Evolutionary conservation across 37 sponge, comb jelly and placozoan species (phyloP), one percentile per base, ranked within the genome.

Genomic region (Oopsacas minuta): DNA sequence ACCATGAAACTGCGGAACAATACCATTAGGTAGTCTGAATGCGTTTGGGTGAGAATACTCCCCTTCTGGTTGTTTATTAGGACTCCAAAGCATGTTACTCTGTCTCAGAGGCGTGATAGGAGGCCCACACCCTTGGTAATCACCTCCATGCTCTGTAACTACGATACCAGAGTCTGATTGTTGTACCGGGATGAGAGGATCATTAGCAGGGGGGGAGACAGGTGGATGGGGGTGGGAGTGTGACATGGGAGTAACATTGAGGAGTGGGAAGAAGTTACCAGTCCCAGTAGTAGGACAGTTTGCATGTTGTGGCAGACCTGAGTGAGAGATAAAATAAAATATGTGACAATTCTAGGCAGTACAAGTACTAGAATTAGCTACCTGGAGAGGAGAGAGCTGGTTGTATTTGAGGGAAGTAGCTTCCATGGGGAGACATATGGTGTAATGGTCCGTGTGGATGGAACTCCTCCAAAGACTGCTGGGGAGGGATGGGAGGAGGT

Each of bases 191-290:
- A 61, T 5, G 75, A 32, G 75, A 3, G 75, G 20, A 5, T 61
- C 75, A 25, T 3, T 25, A 34, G 75, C 1, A 3, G 75, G 20
- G 17, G 75, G 75, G 75, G 75, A 20, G 32, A 61, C 75, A 34
- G 75, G 75, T 12, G 51, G 51, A 17, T 46, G 17, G 20, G 75
- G 30, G 75, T 3, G 20, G 20, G 75, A 61, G 17, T 32, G 20
- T 25, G 75, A 34, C 28, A 12, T 25, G 75, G 75, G 75, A 12
- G 17, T 3, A 15, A 8, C 15, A 34, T 34, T 61, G 28, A 61
- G 75, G 75, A 61, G 75, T 3, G 75, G 75, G 75, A 61, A 61
- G 75, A 61, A 61, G 75, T 61, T 61, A 25, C 75, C 75, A 12
- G 75, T 61, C 28, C 75, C 75, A 61, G 75, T 61, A 12, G 75